Percentiles rank a stretch among this genome's conserved stretches.
Conservation (phyloP, 2,113 vertebrate genomes). For the Psittacara wagleri region DNA sequence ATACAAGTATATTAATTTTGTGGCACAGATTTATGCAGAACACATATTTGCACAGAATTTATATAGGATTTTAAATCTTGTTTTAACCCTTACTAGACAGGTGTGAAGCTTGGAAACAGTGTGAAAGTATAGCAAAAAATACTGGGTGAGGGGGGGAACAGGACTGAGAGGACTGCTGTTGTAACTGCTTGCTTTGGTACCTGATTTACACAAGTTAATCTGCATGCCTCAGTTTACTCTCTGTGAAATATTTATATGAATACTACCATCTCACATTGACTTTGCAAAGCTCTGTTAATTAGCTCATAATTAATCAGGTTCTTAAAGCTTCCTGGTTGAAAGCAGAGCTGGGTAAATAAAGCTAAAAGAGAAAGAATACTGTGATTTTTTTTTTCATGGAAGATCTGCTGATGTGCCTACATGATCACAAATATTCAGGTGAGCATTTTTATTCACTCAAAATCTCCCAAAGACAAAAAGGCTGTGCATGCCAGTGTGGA, state of each 20-base stretch:
- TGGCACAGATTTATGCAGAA: slow-evolving; percentile 59
- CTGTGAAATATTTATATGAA: background rate
- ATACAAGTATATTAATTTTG: slow-evolving; percentile 55
- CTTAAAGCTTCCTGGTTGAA: background rate
- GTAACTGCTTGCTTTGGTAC: background rate
- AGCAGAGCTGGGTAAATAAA: background rate
- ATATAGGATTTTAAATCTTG: background rate
- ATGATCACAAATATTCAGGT: background rate
- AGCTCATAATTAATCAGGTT: background rate
- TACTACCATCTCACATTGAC: background rate
- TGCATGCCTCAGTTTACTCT: background rate
- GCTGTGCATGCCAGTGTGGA: background rate
- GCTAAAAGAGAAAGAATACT: background rate
- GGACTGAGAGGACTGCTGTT: background rate
- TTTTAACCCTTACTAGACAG: slow-evolving; percentile 30
- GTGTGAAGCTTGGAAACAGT: background rate
- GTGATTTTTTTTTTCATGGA: no score
- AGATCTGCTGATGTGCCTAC: background rate
- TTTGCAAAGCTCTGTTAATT: slow-evolving; percentile 10
- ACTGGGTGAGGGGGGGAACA: background rate
- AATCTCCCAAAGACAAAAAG: background rate
- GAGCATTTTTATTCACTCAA: background rate
- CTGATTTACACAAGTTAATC: background rate
- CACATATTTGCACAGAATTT: slow-evolving; percentile 46
- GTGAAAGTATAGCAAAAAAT: background rate